These are phyloP conservation scores for Lithobates pipiens DNA, from an alignment of 2,797 vertebrate genomes.

Conservation along the genomic window DNA sequence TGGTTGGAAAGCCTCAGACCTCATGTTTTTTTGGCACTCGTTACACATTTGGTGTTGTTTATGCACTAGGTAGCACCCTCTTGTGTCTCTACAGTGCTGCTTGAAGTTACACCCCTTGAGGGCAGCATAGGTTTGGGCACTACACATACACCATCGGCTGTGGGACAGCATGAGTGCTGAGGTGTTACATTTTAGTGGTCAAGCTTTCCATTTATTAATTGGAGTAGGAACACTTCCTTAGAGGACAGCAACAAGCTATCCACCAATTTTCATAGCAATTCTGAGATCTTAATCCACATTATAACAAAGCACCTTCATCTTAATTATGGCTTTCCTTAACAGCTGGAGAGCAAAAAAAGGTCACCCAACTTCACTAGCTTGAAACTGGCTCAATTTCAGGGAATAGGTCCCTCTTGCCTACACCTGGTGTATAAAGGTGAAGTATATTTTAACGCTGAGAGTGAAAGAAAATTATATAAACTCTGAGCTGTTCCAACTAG, in stretches of 20 bases:
- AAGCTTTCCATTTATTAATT: too few species aligned
- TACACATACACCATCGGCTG: too few species aligned
- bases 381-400: background rate
- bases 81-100: too few species aligned
- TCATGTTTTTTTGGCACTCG: too few species aligned
- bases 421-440: background rate
- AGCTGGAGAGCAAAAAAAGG: background rate
- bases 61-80: too few species aligned
- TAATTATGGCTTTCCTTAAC: background rate
- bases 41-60: too few species aligned
- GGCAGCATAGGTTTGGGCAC: too few species aligned
- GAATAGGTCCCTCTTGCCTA: background rate
- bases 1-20: too few species aligned
- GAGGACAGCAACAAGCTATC: background rate
- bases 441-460: background rate
- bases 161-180: too few species aligned
- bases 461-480: background rate
- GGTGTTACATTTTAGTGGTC: too few species aligned
- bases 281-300: background rate
- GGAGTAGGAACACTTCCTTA: too few species aligned
- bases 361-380: background rate
- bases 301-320: background rate
- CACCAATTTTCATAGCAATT: background rate
- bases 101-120: too few species aligned
- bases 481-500: background rate